Percentiles rank a stretch among this genome's conserved stretches.
These are phyloP conservation scores for Microtus pennsylvanicus DNA, from an alignment of 2,113 vertebrate species.

Conservation along the genomic window DNA sequence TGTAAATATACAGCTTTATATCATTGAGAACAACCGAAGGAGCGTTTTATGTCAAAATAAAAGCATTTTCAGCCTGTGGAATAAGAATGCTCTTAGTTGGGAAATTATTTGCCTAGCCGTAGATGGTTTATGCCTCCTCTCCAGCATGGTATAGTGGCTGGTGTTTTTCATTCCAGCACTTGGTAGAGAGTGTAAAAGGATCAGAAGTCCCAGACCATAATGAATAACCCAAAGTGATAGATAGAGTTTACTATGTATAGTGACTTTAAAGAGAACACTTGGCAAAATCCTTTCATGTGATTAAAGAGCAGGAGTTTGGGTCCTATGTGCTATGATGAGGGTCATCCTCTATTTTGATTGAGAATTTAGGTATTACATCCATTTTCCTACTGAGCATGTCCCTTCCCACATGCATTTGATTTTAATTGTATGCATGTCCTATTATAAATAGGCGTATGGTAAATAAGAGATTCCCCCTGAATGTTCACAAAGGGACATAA, in stretches of 20 bases:
- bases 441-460: neutral
- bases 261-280: neutral
- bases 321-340: neutral
- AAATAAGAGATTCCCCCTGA: neutral
- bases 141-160: neutral
- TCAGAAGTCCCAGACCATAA: neutral
- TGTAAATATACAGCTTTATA: neutral
- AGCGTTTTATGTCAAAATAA: slow-evolving; percentile 14
- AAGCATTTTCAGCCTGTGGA: neutral
- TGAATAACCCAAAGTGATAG: neutral
- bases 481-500: neutral
- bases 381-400: neutral
- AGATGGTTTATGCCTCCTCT: too few relatives aligned
- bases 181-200: too few relatives aligned
- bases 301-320: neutral
- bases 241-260: neutral
- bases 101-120: neutral
- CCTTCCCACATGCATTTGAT: neutral
- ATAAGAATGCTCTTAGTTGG: neutral
- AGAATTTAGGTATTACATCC: neutral
- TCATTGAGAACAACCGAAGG: neutral
- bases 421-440: neutral
- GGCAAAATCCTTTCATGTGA: neutral
- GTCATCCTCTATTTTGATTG: neutral
- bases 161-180: neutral